Conservation (phyloP, 1,140 invertebrate genomes). For the Araneus ventricosus region DNA sequence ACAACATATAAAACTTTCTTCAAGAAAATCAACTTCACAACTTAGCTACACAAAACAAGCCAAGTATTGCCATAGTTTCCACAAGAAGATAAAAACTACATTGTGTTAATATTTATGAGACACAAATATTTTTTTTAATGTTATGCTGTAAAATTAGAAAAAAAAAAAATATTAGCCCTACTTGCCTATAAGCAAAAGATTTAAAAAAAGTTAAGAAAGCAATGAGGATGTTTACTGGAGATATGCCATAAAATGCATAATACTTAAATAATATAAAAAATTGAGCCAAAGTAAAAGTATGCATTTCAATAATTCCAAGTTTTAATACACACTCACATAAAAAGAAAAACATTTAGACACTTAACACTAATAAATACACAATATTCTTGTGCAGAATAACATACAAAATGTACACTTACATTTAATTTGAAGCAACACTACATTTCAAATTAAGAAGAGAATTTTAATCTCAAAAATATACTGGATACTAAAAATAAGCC, state of each 20-base stretch:
- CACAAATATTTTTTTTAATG: no score
- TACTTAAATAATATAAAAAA: neutral
- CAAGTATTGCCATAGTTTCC: no score
- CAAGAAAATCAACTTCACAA: no score
- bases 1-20: no score
- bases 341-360: neutral
- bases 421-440: neutral
- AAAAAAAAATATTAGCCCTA: no score
- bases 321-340: neutral
- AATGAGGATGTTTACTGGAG: neutral
- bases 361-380: neutral
- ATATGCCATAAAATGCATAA: neutral
- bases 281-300: constrained; percentile 15
- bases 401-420: neutral
- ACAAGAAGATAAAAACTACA: no score
- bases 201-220: neutral
- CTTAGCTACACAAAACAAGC: no score
- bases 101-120: no score
- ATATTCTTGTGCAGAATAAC: neutral
- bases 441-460: neutral
- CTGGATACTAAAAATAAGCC: no score
- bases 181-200: neutral
- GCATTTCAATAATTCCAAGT: neutral
- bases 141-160: no score
- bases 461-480: no score